These are phyloP conservation scores for Acyrthosiphon pisum DNA, from an alignment of 1,140 invertebrate species.

Conservation along the genomic window DNA sequence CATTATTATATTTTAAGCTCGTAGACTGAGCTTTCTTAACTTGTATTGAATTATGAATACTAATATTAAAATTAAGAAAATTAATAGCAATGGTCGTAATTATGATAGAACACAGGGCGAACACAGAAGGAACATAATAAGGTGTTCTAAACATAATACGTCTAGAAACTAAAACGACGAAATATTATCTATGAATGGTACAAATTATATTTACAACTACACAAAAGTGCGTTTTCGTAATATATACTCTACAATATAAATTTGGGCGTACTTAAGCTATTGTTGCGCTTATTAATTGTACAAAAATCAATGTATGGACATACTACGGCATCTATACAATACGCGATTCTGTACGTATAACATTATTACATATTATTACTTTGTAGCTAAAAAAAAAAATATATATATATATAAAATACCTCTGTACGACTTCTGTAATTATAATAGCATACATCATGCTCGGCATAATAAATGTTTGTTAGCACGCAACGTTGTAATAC, in stretches of 20 bases:
- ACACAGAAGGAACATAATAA: too few species aligned
- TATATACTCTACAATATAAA: not conserved
- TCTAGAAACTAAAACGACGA: not conserved
- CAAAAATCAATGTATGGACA: not conserved
- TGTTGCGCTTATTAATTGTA: too few species aligned
- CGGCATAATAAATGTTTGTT: conserved; percentile 1
- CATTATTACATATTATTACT: not conserved
- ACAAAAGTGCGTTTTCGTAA: too few species aligned
- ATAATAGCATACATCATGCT: not conserved
- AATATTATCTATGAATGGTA: not conserved
- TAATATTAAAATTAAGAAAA: too few species aligned
- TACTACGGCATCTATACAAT: not conserved
- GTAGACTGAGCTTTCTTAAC: too few species aligned
- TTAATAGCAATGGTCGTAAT: too few species aligned
- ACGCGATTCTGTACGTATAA: not conserved
- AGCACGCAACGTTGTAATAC: not conserved
- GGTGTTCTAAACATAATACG: too few species aligned
- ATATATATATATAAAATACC: not conserved
- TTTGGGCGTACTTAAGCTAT: not conserved
- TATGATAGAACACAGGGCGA: too few species aligned
- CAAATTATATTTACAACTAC: too few species aligned
- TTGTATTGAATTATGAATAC: too few species aligned
- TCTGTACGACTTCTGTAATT: not conserved
- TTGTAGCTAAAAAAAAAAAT: not conserved
- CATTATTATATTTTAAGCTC: too few species aligned